Evolutionary conservation across 2,888 invertebrate species (phyloP), one percentile per base, ranked within the genome.

Genomic region (Temnothorax rugatulus): DNA sequence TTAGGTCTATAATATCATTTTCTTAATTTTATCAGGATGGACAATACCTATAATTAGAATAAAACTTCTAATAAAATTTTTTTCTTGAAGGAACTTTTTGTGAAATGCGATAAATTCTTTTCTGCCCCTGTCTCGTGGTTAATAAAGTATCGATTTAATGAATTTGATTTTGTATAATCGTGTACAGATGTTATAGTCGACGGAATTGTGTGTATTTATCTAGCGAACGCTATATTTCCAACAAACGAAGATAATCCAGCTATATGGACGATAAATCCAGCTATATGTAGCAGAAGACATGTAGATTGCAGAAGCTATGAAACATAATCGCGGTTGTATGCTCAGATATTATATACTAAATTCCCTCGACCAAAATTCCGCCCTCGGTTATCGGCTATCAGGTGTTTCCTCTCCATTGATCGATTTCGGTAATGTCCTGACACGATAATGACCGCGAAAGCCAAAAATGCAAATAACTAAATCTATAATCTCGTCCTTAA

Each of bases 351-450:
- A 81, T 81, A 61, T 47, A 81, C 57, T 66, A 44, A 64, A 86
- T 57, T 81, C 79, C 15, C 69, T 66, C 71, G 82, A 52, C 75
- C 50, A 84, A 85, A 68, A 76, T 44, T 68, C 71, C 71, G 21
- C n/a, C 44, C 54, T 64, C 34, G 52, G 59, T 73, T 85, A 73
- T 83, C 76, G 76, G 69, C 79, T 85, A 88, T 87, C 84, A 44
- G 81, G 41, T 57, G 83, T 83, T 88, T 88, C 88, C 88, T 85
- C 84, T 69, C 75, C 87, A 81, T 85, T 85, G 85, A 79, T 47
- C 85, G 82, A 82, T 82, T 82, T 82, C 61, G 38, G 82, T 82
- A 84, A 84, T 84, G 84, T 54, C 59, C 66, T 50, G 57, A 77
- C 66, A 66, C 64, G 66, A 71, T 81, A 81, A 81, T 81, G 71